Evolutionary conservation across 2,797 vertebrate genomes (phyloP).

Genomic region (Lithobates sylvaticus): DNA sequence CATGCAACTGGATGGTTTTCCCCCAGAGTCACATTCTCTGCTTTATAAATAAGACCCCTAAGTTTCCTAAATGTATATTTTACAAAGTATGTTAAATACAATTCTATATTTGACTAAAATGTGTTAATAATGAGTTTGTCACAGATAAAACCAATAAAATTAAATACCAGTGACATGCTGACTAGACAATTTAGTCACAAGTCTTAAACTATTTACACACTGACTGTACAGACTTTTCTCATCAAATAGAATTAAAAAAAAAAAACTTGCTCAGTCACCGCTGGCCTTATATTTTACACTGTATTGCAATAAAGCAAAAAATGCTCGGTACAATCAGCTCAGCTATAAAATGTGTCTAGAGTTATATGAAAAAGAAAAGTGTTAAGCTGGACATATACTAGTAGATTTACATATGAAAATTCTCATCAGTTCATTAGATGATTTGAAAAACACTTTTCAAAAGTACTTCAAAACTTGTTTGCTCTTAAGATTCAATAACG

Average conservation of each 20-base stretch:
- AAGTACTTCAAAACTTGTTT: too few species aligned
- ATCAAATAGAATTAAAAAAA: background rate
- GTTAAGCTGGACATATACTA: too few species aligned
- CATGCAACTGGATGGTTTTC: too few species aligned
- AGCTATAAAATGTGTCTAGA: too few species aligned
- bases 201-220: conserved; percentile 27
- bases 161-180: conserved; percentile 5
- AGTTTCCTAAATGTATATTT: background rate
- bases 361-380: too few species aligned
- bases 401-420: too few species aligned
- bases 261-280: background rate
- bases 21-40: too few species aligned
- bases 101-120: background rate
- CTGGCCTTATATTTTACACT: background rate
- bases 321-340: too few species aligned
- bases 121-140: background rate
- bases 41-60: too few species aligned
- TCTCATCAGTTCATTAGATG: too few species aligned
- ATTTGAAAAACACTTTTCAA: too few species aligned
- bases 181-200: conserved; percentile 41
- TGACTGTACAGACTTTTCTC: background rate
- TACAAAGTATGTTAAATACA: background rate
- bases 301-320: background rate
- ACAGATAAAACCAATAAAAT: background rate
- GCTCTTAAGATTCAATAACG: too few species aligned